Evolutionary conservation across 2,113 vertebrate genomes (phyloP), one percentile per base, ranked within the genome.

Genomic region (Trogon melanurus): DNA sequence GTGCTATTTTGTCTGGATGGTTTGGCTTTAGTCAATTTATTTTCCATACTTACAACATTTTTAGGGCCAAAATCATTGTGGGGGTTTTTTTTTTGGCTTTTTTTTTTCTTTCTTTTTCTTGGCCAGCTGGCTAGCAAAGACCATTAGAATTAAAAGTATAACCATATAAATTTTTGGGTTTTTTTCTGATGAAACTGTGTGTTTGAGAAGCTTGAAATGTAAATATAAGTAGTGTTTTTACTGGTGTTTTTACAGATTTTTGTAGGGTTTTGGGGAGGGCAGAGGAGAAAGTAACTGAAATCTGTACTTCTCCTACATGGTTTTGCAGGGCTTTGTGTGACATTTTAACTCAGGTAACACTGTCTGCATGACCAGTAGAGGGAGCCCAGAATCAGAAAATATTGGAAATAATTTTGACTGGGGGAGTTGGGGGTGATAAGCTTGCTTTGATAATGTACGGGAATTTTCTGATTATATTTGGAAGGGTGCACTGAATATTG

Each of bases 321-420:
- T 84, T 86, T 64, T 80, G 54, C 47, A 30, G 60, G 58, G 22
- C 19, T 65, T 67, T 29, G 6, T 27, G 27, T 48, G 38, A 62
- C 32, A 13, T 67, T 87, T 64, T 15, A 1, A 16, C 60, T 76
- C 48, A 41, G 71, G 21, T 41, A n/a, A 22, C 71, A 8, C n/a
- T 7, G 48, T 32, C 82, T 91, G 41, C 41, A 3, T 80, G 86
- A 38, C 93, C 96, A 96, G 95, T 56, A 97, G 97, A 96, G 95
- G 95, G 96, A 97, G 96, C 94, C 76, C 70, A 97, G 81, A 94
- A 44, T 95, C 82, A 74, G 79, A 66, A 74, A 94, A 97, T 94
- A 12, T 32, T 85, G 84, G 56, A 54, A 54, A 44, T 26, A 2
- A 13, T 92, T 93, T 76, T 72, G 72, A 2, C 16, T 85, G 50